Percentiles rank a stretch among this genome's conserved stretches.
These are phyloP conservation scores for Spisula subtruncata DNA, from an alignment of 2,888 invertebrate genomes.

Conservation along the genomic window DNA sequence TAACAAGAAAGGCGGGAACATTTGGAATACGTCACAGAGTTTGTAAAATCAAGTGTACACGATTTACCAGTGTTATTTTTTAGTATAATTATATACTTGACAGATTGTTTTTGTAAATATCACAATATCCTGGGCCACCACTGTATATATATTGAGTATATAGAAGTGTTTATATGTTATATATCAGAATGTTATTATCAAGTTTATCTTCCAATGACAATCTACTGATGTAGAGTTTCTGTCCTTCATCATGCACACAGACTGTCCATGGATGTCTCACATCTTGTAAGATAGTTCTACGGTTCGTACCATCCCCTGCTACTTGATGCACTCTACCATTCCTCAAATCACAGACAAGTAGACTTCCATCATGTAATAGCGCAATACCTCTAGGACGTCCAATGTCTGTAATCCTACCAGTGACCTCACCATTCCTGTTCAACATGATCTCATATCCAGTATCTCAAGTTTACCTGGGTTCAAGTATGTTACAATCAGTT, in stretches of 20 bases:
- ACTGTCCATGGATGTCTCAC: not conserved
- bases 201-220: not conserved
- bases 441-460: not conserved
- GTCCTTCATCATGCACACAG: not conserved
- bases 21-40: no score
- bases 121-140: no score
- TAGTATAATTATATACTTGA: no score
- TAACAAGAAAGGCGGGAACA: no score
- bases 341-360: not conserved
- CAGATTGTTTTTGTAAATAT: no score
- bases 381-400: not conserved
- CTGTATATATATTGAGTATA: no score
- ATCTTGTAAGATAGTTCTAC: not conserved
- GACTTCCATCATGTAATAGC: not conserved
- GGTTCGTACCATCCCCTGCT: not conserved
- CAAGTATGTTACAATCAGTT: not conserved
- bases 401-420: not conserved
- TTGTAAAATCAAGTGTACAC: no score
- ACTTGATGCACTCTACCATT: not conserved
- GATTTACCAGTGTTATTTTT: no score
- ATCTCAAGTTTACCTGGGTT: not conserved
- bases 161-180: not conserved
- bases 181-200: not conserved
- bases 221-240: conserved; percentile 7
- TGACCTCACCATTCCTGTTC: not conserved